A percentile compares a stretch with the other conserved stretches of the same genome.
These are phyloP conservation scores for Alcis repandata DNA, from an alignment of 2,888 invertebrate species.

Conservation along the genomic window DNA sequence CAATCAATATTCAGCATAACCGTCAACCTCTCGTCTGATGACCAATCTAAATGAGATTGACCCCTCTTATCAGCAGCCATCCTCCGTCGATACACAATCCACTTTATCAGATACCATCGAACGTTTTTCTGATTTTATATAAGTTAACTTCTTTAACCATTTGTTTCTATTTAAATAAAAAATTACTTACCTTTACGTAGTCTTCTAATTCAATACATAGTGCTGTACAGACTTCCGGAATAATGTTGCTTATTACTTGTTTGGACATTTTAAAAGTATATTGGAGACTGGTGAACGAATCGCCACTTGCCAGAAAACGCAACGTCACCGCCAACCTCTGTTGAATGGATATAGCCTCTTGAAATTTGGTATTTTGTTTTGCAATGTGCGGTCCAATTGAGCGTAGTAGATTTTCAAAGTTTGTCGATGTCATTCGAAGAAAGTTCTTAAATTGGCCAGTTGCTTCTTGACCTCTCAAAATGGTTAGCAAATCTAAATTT, in stretches of 20 bases:
- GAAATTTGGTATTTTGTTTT: conserved; percentile 17
- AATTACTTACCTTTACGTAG: not conserved
- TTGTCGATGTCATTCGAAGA: conserved; percentile 19
- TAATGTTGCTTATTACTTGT: no score
- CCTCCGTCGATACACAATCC: conserved; percentile 19
- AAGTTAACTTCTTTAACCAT: conserved; percentile 21
- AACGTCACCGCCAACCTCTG: conserved; percentile 5
- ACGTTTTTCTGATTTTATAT: conserved; percentile 21
- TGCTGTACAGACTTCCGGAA: not conserved
- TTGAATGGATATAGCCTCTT: conserved; percentile 24
- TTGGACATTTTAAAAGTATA: no score
- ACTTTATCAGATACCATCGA: conserved; percentile 22
- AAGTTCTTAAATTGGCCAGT: conserved; percentile 28
- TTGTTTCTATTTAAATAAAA: conserved; percentile 1
- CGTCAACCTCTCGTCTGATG: conserved; percentile 18
- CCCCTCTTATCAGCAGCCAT: conserved; percentile 9
- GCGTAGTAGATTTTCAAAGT: conserved; percentile 7
- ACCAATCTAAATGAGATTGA: conserved; percentile 11
- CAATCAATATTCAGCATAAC: conserved; percentile 28
- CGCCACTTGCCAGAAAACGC: no score
- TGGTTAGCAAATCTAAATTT: conserved; percentile 15
- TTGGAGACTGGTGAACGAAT: no score
- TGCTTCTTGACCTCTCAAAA: conserved; percentile 19
- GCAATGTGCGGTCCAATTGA: conserved; percentile 18
- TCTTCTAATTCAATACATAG: conserved; percentile 4